Percentiles rank a stretch among this genome's conserved stretches.
Conservation (phyloP, 2,113 vertebrate species). For the Nanorana parkeri region DNA sequence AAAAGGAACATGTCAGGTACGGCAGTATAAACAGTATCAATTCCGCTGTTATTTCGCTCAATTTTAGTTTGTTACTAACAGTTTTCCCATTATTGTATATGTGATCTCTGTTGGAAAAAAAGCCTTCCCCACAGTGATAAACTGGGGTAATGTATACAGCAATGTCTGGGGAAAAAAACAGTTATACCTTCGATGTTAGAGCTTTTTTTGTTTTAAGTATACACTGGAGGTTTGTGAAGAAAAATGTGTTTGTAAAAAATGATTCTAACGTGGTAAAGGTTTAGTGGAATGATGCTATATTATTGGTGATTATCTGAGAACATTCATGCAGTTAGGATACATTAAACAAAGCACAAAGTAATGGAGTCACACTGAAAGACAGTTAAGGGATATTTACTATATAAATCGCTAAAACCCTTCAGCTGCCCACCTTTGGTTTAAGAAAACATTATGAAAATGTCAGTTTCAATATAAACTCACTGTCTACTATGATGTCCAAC, state of each 20-base stretch:
- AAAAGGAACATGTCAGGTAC: slow-evolving; percentile 44
- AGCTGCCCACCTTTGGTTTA: too few species aligned
- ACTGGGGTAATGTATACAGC: slow-evolving; percentile 1
- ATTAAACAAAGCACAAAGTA: background rate
- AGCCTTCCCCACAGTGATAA: slow-evolving; percentile 37
- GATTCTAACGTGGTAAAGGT: background rate
- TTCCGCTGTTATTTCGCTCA: slow-evolving; percentile 35
- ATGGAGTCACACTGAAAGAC: too few species aligned
- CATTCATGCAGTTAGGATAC: background rate
- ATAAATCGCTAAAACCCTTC: too few species aligned
- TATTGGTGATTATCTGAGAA: background rate
- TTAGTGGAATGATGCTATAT: slow-evolving; percentile 1
- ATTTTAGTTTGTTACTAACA: slow-evolving; percentile 40
- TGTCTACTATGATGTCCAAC: too few species aligned
- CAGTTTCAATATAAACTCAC: too few species aligned
- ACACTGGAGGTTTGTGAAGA: slow-evolving; percentile 32
- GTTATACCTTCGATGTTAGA: slow-evolving; percentile 10
- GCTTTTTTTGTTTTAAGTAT: slow-evolving; percentile 17
- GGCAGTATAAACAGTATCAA: slow-evolving; percentile 37
- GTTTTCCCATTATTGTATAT: slow-evolving; percentile 32
- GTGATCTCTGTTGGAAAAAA: slow-evolving; percentile 46
- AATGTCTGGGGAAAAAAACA: slow-evolving; percentile 32
- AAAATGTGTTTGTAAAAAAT: slow-evolving; percentile 10
- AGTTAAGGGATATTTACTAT: too few species aligned
- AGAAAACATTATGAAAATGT: too few species aligned